A percentile compares a stretch with the other conserved stretches of the same genome.
phyloP scores from a whole-genome alignment of 2,113 vertebrate species.

The Chlorodrepanis virens region DNA sequence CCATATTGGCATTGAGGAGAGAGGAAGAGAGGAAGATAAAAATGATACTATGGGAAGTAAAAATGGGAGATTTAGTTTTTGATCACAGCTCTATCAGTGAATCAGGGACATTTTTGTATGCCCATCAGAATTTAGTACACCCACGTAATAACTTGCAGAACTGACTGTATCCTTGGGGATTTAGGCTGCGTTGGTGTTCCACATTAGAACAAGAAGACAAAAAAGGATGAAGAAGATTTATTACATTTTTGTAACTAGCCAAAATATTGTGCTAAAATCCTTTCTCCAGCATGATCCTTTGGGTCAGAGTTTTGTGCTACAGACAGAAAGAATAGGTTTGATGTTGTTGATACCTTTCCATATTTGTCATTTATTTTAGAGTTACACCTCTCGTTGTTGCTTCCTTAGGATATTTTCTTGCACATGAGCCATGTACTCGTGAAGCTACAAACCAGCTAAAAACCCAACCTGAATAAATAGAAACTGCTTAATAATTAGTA shows the following conservation, averaged over 20 bases:
- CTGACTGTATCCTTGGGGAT: not conserved
- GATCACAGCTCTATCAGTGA: not conserved
- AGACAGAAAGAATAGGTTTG: not conserved
- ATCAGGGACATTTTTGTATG: not conserved
- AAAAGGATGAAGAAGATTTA: not conserved
- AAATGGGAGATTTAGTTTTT: not conserved
- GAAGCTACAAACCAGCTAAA: not conserved
- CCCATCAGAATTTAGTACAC: not conserved
- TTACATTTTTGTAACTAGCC: not conserved
- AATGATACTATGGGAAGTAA: not conserved
- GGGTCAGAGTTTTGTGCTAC: not conserved
- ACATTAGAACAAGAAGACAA: not conserved
- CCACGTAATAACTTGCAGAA: not conserved
- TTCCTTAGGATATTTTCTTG: not conserved
- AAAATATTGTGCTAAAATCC: not conserved
- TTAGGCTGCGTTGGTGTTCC: not conserved
- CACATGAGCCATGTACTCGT: not conserved
- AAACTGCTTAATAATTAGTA: not conserved
- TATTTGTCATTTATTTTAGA: not conserved
- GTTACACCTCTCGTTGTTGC: not conserved
- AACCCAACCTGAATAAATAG: not conserved
- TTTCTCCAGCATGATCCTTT: not conserved
- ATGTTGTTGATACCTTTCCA: not conserved
- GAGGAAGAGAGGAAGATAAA: not conserved
- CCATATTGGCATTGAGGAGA: not conserved